Base-by-base conservation (phyloP, 1,140 invertebrate genomes). In the Solen grandis region DNA sequence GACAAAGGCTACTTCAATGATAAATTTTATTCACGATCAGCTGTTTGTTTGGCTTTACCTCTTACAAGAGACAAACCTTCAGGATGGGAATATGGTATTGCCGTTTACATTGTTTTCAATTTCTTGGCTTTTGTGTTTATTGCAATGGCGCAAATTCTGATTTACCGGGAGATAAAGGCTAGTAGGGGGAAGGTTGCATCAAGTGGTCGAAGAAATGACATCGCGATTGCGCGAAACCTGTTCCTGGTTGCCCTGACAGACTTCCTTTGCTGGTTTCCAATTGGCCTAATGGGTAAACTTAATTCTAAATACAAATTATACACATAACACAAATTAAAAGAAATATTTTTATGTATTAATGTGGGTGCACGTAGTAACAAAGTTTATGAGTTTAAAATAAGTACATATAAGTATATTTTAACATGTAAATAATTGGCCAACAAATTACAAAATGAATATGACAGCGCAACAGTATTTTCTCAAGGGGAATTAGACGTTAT, bases 191-290 rank as follows among this genome's bases (percentile, higher is more conserved):
- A 57, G 19, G 36, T 19, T 31, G 13, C 36, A 0, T 52, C 22
- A n/a, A 46, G 27, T 25, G 41, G 31, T 4, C 10, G 52, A 16
- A 5, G 41, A 5, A 59, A 74, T 4, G 85, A 86, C 5, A 31
- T 85, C 36, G 36, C 35, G 2, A 81, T 88, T 8, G 85, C 85
- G 19, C 81, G 76, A 46, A 81, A 69, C 13, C 66, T 88, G n/a
- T 83, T 84, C n/a, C 35, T 86, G 16, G 68, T 88, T 2, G 86
- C 84, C 0, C 27, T 77, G 1, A 82, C 82, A 0, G 80, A 86
- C 57, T 88, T 86, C 59, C 5, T 84, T 5, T 88, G 87, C 55
- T 88, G 87, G 85, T 88, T 86, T 76, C 87, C 87, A 2, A 73
- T 88, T 46, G 82, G 84, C 29, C 38, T 85, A 5, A 86, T 88